These are phyloP conservation scores for Bombyx mori DNA, from an alignment of 1,140 invertebrate species.

Conservation along the genomic window ASM3026992v2 NC_085129.1:15747001-15747500, in stretches of 20 bases:
- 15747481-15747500: no score
- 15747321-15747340: constrained; percentile 55
- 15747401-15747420: constrained; percentile 53
- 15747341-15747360: constrained; percentile 39
- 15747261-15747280: constrained; percentile 51
- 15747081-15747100: constrained; percentile 32
- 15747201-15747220: constrained; percentile 3
- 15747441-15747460: constrained; percentile 34
- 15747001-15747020: constrained; percentile 43
- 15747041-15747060: constrained; percentile 8
- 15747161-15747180: constrained; percentile 9
- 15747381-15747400: constrained; percentile 16
- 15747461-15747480: no score
- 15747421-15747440: constrained; percentile 67
- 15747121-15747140: constrained; percentile 40
- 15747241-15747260: constrained; percentile 44
- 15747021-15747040: constrained; percentile 54
- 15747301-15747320: constrained; percentile 56
- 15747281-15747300: constrained; percentile 59
- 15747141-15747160: constrained; percentile 19
- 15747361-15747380: constrained; percentile 4
- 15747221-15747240: constrained; percentile 18
- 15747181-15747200: constrained; percentile 9
- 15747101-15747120: constrained; percentile 9
- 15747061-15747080: constrained; percentile 28